Evolutionary conservation across 2,888 invertebrate species (phyloP), one percentile per base, ranked within the genome.

Genomic region (Sphaerophoria taeniata): DNA sequence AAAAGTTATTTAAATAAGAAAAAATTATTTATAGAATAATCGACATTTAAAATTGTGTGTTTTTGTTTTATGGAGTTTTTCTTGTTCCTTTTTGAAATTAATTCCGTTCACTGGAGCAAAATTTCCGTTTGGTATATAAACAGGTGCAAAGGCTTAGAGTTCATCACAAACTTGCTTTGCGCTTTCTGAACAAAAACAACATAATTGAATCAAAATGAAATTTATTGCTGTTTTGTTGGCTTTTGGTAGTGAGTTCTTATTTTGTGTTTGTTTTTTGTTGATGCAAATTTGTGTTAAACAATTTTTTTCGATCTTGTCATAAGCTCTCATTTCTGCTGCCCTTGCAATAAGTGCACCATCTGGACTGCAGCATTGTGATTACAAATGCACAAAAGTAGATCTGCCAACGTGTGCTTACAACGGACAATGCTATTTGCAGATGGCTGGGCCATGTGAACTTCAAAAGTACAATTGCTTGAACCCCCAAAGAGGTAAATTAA

Each of bases 401-500:
- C 2, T 89, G 4, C 86, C 87, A 5, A 88, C 90, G 0, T 90
- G 90, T 45, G 89, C 88, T 73, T 84, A 87, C 61, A 90, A 90
- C 51, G 90, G 90, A 9, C 89, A 88, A 63, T 90, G 90, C 67
- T 86, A 89, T 56, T 87, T 89, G 36, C 72, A 87, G 4, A 90
- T 90, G 72, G 84, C 87, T 14, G 89, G 89, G n/a, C 75, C 74
- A 34, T 90, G 90, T 74, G 87, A 87, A 33, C 87, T 90, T 84
- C 72, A 88, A 31, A 88, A 89, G 53, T 89, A 90, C 87, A 90
- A 90, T 70, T 90, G 90, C 56, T 88, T 88, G 34, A 88, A 90
- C 87, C 88, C 90, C 7, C 88, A 88, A 36, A 89, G 39, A 39
- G 49, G 49, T 65, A 49, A 49, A 39, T 2, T 24, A 24, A 24